These are phyloP conservation scores for Eupithecia inturbata DNA, from an alignment of 2,888 invertebrate species.

Conservation along the genomic window DNA sequence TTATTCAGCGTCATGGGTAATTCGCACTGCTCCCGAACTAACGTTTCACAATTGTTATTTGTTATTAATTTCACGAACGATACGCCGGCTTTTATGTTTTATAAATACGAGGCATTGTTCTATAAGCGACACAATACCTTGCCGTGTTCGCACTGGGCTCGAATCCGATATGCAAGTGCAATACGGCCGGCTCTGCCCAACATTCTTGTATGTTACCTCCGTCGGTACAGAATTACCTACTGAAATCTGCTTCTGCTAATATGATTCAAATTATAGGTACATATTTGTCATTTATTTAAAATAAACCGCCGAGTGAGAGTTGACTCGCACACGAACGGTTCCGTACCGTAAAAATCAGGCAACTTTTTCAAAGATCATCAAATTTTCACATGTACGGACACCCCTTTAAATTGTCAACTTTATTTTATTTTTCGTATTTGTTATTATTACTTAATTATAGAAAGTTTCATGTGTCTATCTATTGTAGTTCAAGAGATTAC, in stretches of 20 bases:
- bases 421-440: too few species aligned
- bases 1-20: conserved; percentile 76
- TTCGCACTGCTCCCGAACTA: conserved; percentile 81
- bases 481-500: too few species aligned
- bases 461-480: too few species aligned
- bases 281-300: background rate
- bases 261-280: background rate
- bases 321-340: too few species aligned
- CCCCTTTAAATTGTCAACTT: too few species aligned
- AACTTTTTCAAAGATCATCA: too few species aligned
- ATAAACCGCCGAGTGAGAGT: too few species aligned
- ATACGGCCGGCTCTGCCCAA: conserved; percentile 59
- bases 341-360: too few species aligned
- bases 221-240: conserved; percentile 26
- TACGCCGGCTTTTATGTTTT: conserved; percentile 83
- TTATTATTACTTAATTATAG: too few species aligned
- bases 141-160: conserved; percentile 70
- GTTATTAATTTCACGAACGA: conserved; percentile 84
- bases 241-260: conserved; percentile 1
- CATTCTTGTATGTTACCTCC: conserved; percentile 58
- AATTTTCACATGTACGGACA: too few species aligned
- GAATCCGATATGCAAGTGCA: conserved; percentile 74
- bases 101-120: conserved; percentile 84
- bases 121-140: conserved; percentile 81
- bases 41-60: conserved; percentile 84